Evolutionary conservation across 2,888 invertebrate genomes (phyloP).

Genomic region (Limnephilus marmoratus): DNA sequence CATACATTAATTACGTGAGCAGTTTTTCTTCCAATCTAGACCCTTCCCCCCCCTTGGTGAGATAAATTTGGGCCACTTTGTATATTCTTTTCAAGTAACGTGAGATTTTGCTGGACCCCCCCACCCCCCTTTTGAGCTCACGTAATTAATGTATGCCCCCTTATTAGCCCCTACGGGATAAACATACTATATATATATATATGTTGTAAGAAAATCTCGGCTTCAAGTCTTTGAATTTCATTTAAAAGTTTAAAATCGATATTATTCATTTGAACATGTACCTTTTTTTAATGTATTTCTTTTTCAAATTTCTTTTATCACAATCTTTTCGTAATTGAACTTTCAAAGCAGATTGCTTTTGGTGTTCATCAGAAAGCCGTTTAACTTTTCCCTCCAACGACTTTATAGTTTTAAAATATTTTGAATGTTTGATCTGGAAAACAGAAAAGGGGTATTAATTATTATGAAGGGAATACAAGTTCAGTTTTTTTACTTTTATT

Average conservation of each 20-base stretch:
- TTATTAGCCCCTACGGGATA: too few species aligned
- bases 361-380: constrained; percentile 74
- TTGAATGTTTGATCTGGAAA: constrained; percentile 71
- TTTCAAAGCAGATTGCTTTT: constrained; percentile 78
- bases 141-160: too few species aligned
- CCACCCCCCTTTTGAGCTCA: too few species aligned
- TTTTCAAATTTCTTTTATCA: constrained; percentile 75
- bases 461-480: neutral
- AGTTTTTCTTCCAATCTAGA: too few species aligned
- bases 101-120: too few species aligned
- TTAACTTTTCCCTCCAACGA: constrained; percentile 75
- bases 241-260: neutral
- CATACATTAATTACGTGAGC: too few species aligned
- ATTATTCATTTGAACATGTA: constrained; percentile 64
- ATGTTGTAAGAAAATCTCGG: neutral
- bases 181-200: too few species aligned
- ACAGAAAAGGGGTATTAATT: neutral
- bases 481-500: neutral
- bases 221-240: neutral
- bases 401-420: constrained; percentile 69
- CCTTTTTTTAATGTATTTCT: constrained; percentile 73
- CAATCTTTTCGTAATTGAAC: constrained; percentile 81
- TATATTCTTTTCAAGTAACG: too few species aligned
- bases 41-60: too few species aligned
- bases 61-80: too few species aligned